Base-by-base conservation (phyloP, 1,140 invertebrate genomes). In the Lucilia sericata region DNA sequence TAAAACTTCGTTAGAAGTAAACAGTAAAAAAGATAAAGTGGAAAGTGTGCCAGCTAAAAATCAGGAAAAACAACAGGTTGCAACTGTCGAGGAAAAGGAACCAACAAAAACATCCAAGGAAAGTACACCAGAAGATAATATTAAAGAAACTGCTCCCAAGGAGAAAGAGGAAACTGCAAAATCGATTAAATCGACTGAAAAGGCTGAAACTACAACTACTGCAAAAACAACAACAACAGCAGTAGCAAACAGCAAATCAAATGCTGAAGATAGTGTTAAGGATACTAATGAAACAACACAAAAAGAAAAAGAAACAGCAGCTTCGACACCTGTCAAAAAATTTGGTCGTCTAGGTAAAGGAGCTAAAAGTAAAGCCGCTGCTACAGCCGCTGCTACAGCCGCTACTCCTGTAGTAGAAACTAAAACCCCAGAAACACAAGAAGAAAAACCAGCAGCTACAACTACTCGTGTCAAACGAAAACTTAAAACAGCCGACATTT, bases 361-460 rank as follows among this genome's bases (percentile, higher is more conserved):
- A 34, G 81, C 14, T 42, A 82, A 82, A 82, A 65, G 21, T 36
- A 82, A 82, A 36, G 8, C 25, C 13, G 3, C 42, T 55, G 42
- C 25, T 60, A 70, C 60, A 36, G 51, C 60, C 5, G 2, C 81
- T 36, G 21, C 74, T 36, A n/a, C 80, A 82, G 5, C 76, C 8
- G 10, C 80, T 60, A 25, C 49, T 12, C 19, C 21, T 9, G 17
- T 10, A n/a, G 55, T 25, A 13, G 76, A 80, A 21, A 80, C 5
- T 17, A 82, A 82, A 82, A 12, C 60, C 0, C 19, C 25, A 51
- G 78, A 84, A 9, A 17, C 60, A 30, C 78, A 19, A 74, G 36
- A 49, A 81, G 83, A 80, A 47, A 81, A 49, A 74, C 70, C 74
- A 55, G 82, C 82, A 76, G 36, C 74, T 17, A 75, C 65, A 51